phyloP scores from a whole-genome alignment of 2,888 invertebrate species.

The Dynastes tityus region DNA sequence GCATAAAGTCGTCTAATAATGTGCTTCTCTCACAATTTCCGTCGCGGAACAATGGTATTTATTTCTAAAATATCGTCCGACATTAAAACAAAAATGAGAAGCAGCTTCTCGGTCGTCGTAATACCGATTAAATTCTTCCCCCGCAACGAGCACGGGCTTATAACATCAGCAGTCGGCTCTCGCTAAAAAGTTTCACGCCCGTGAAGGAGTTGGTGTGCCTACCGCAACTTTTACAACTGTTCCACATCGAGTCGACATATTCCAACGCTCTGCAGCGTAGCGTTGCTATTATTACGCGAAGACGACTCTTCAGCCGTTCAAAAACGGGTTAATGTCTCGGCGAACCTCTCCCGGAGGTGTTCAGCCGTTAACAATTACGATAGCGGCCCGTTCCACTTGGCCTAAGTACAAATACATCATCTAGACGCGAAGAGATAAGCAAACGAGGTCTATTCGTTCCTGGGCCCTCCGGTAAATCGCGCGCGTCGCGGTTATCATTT shows the following conservation, averaged over 20 bases:
- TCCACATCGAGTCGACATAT: constrained; percentile 14
- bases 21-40: no score
- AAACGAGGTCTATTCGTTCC: constrained; percentile 39
- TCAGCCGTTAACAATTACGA: constrained; percentile 50
- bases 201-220: constrained; percentile 26
- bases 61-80: constrained; percentile 26
- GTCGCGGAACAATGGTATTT: constrained; percentile 26
- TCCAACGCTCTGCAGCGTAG: constrained; percentile 2
- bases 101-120: constrained; percentile 24
- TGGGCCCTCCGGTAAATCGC: constrained; percentile 23
- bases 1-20: constrained; percentile 2
- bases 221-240: constrained; percentile 38
- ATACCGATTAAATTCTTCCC: constrained; percentile 29
- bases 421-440: constrained; percentile 28
- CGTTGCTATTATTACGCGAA: constrained; percentile 12
- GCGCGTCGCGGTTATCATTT: background rate
- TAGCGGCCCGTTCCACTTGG: constrained; percentile 38
- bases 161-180: background rate
- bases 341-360: constrained; percentile 30
- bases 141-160: background rate
- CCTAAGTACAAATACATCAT: constrained; percentile 47
- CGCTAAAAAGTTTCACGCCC: constrained; percentile 22
- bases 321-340: constrained; percentile 32
- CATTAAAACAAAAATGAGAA: constrained; percentile 42
- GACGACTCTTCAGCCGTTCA: background rate